Conservation (phyloP, 2,888 invertebrate species). For the Steinernema carpocapsae region DNA sequence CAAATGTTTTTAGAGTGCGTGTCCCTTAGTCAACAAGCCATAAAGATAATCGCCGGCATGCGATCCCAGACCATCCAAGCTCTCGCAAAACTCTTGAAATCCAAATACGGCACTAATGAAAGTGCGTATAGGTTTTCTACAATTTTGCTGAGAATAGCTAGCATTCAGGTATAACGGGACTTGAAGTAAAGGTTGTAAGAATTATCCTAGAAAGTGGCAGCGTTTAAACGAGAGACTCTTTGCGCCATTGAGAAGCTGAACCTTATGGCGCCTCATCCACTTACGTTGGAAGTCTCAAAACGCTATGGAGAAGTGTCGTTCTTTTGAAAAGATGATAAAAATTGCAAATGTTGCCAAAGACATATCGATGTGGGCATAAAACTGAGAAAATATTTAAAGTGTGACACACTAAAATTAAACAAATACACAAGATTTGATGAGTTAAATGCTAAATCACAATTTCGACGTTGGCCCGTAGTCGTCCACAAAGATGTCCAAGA, state of each 20-base stretch:
- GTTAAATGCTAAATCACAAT: no score
- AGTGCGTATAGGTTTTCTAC: constrained; percentile 51
- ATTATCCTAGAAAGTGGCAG: constrained; percentile 65
- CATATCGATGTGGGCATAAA: no score
- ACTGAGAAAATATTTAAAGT: no score
- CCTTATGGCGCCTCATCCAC: constrained; percentile 65
- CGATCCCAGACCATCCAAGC: constrained; percentile 54
- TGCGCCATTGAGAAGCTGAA: constrained; percentile 68
- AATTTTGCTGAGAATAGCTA: constrained; percentile 51
- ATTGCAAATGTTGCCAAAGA: no score
- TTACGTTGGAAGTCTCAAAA: constrained; percentile 67
- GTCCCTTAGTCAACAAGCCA: constrained; percentile 54
- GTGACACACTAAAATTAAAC: no score
- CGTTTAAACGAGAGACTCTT: constrained; percentile 67
- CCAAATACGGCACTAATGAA: constrained; percentile 29
- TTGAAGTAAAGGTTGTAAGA: neutral
- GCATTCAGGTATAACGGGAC: constrained; percentile 48
- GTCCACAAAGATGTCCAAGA: constrained; percentile 37
- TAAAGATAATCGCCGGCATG: constrained; percentile 57
- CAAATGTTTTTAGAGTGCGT: constrained; percentile 56
- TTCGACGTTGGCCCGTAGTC: neutral
- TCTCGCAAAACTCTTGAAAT: constrained; percentile 47
- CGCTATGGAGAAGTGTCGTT: constrained; percentile 63
- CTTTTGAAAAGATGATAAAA: constrained; percentile 5
- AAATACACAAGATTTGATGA: no score